A percentile compares a stretch with the other conserved stretches of the same genome.
Conservation (phyloP, 2,113 vertebrate genomes). For the Grus americana region DNA sequence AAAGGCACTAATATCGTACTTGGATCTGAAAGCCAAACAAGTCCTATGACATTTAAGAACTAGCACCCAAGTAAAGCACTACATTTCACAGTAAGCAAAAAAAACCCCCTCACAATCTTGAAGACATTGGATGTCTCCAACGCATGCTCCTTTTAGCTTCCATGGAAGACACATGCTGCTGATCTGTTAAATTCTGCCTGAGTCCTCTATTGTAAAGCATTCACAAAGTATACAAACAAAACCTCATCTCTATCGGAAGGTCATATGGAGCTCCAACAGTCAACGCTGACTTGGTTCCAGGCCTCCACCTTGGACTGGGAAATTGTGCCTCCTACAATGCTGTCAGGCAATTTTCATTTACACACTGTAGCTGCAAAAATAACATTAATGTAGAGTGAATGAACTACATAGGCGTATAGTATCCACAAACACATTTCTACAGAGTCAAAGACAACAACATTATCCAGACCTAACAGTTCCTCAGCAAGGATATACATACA, state of each 20-base stretch:
- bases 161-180: neutral
- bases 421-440: neutral
- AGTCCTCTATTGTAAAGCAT: neutral
- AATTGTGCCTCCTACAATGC: neutral
- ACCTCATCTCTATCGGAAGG: rapidly evolving
- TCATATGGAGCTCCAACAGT: neutral
- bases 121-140: neutral
- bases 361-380: neutral
- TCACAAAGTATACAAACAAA: neutral
- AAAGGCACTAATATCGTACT: neutral
- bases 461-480: neutral
- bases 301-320: neutral
- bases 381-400: neutral
- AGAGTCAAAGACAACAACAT: neutral
- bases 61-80: neutral
- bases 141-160: neutral
- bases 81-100: neutral
- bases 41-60: neutral
- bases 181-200: neutral
- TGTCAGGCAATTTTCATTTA: neutral
- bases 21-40: neutral
- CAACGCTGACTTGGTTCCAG: neutral
- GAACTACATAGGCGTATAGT: neutral
- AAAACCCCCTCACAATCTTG: neutral
- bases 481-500: rapidly evolving